Evolutionary conservation across 1,140 invertebrate species (phyloP).

Genomic region (Drosophila pectinifera): DNA sequence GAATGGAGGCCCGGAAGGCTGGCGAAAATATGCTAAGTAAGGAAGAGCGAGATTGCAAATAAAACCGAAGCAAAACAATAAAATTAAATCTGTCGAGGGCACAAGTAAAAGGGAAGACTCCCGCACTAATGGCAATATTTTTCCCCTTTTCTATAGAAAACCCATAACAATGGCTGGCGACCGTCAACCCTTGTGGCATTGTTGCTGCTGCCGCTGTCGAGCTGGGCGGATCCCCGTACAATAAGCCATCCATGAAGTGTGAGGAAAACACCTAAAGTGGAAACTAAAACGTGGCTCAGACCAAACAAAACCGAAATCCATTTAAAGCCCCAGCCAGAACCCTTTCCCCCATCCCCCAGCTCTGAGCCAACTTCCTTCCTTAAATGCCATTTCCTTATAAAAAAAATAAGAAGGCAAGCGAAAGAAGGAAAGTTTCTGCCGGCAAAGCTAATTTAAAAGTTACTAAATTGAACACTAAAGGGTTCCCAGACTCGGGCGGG

Average conservation of each 20-base stretch:
- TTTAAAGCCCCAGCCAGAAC: constrained; percentile 69
- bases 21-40: constrained; percentile 52
- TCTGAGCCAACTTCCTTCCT: constrained; percentile 28
- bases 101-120: constrained; percentile 19
- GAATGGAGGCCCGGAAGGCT: neutral
- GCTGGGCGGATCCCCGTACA: constrained; percentile 59
- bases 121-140: constrained; percentile 70
- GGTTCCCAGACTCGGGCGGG: constrained; percentile 43
- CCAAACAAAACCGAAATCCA: constrained; percentile 75
- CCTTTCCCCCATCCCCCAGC: constrained; percentile 30
- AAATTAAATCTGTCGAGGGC: constrained; percentile 77
- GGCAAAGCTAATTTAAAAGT: constrained; percentile 81
- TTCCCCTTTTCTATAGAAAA: constrained; percentile 63
- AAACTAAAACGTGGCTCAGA: constrained; percentile 75
- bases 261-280: constrained; percentile 77
- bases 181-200: constrained; percentile 54
- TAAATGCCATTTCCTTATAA: constrained; percentile 69
- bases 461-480: constrained; percentile 73
- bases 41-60: constrained; percentile 61
- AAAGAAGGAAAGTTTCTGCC: constrained; percentile 48
- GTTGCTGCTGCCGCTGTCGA: neutral
- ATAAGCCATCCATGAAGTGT: constrained; percentile 67
- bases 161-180: constrained; percentile 65
- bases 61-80: constrained; percentile 79
- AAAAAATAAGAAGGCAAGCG: constrained; percentile 10